Conservation (phyloP, 2,113 vertebrate genomes). For the Neodon shergylaensis region DNA sequence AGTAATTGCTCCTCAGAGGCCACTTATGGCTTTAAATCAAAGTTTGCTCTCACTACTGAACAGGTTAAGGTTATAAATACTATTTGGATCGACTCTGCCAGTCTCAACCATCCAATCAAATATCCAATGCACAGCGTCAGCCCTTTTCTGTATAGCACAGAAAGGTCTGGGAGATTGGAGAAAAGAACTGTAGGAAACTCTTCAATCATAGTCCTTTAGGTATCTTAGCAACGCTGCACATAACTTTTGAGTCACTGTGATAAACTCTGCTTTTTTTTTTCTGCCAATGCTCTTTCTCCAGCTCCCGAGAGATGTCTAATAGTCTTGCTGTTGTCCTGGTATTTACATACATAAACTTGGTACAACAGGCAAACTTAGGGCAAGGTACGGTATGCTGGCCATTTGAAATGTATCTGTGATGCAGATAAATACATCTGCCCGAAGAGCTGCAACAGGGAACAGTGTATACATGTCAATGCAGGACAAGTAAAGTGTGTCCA, state of each 20-base stretch:
- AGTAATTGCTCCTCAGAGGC: background rate
- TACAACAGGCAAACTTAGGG: slow-evolving; percentile 9
- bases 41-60: slow-evolving; percentile 1
- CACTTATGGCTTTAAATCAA: slow-evolving; percentile 35
- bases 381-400: background rate
- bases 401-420: slow-evolving; percentile 22
- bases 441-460: background rate
- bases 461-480: slow-evolving; percentile 18
- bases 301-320: slow-evolving; percentile 23
- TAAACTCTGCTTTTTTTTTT: slow-evolving; percentile 25
- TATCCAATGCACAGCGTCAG: slow-evolving; percentile 30
- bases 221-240: background rate
- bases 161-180: background rate
- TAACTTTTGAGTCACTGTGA: background rate
- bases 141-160: slow-evolving; percentile 44
- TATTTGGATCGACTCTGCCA: slow-evolving; percentile 39
- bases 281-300: slow-evolving; percentile 1
- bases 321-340: background rate
- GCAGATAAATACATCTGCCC: background rate
- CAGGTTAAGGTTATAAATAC: background rate
- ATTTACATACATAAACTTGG: background rate
- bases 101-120: slow-evolving; percentile 25
- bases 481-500: slow-evolving; percentile 7
- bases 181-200: background rate
- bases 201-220: slow-evolving; percentile 11